These are phyloP conservation scores for Arvicanthis niloticus DNA, from an alignment of 2,113 vertebrate species.

Conservation along the genomic window DNA sequence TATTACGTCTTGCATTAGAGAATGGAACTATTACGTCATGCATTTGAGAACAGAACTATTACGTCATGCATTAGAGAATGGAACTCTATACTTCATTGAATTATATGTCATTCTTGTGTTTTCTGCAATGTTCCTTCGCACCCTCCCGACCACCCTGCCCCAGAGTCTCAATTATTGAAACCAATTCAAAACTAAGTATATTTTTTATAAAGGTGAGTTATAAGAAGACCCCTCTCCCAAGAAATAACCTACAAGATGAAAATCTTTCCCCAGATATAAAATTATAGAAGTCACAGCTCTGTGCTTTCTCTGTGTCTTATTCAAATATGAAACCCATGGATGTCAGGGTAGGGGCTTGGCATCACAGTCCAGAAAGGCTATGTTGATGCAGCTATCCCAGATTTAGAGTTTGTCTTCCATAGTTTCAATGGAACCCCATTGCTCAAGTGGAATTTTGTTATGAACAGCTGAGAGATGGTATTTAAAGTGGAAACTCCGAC, in stretches of 20 bases:
- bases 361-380: background rate
- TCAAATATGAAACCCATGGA: background rate
- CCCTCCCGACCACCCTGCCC: background rate
- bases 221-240: background rate
- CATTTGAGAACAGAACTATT: too few relatives aligned
- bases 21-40: too few relatives aligned
- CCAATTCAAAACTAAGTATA: background rate
- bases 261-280: conserved; percentile 15
- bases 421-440: conserved; percentile 34
- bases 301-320: background rate
- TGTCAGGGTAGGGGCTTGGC: background rate
- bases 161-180: background rate
- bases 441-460: conserved; percentile 64
- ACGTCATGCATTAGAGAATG: background rate
- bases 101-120: background rate
- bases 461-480: conserved; percentile 52
- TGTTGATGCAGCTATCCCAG: background rate
- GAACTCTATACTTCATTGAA: background rate
- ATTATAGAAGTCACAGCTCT: background rate
- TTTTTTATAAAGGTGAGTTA: background rate
- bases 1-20: too few relatives aligned
- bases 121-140: background rate
- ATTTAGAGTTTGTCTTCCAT: conserved; percentile 54
- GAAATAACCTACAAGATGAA: background rate
- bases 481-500: conserved; percentile 73